Evolutionary conservation across 2,888 invertebrate species (phyloP), one percentile per base, ranked within the genome.

Genomic region (Lithophane leautieri): DNA sequence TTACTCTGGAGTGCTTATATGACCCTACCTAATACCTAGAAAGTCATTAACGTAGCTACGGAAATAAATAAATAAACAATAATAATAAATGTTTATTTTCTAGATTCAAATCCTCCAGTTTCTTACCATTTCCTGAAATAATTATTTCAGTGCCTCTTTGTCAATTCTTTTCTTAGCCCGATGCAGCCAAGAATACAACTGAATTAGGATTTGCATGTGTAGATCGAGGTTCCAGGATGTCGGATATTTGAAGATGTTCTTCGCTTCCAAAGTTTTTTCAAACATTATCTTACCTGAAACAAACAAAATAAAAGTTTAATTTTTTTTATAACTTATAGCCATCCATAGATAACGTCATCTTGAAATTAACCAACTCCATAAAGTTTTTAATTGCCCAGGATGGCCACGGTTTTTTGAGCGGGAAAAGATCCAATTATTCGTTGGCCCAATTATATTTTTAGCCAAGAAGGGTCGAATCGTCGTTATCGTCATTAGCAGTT

Each of bases 201-300:
- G 2, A 56, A 47, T 28, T 16, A n/a, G 12, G 4, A 25, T 14
- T 16, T 19, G 14, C 7, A 12, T 19, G 4, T n/a, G 19, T 40
- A 16, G 4, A 22, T n/a, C 16, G 0, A 8, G 16, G 0, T 42
- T 25, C 12, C 19, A 11, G 50, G 47, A 34, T 2, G 3, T 42
- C 0, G 0, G 2, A 25, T 47, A 28, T 63, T 62, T 2, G 44
- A 52, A 16, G 60, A 34, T 47, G 6, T 12, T 54, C 44, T 47
- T 73, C 11, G 3, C 7, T 6, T 70, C 3, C 50, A 40, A 47
- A 34, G 9, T 19, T 4, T 34, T 34, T 34, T 34, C 6, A 50
- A 50, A 50, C 19, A 2, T 34, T 34, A 47, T 73, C 78, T 76
- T 86, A 86, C 86, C 86, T 86, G 85, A 6, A 86, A 86, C 85